phyloP scores from a whole-genome alignment of 2,113 vertebrate species.

The Aegithalos caudatus region DNA sequence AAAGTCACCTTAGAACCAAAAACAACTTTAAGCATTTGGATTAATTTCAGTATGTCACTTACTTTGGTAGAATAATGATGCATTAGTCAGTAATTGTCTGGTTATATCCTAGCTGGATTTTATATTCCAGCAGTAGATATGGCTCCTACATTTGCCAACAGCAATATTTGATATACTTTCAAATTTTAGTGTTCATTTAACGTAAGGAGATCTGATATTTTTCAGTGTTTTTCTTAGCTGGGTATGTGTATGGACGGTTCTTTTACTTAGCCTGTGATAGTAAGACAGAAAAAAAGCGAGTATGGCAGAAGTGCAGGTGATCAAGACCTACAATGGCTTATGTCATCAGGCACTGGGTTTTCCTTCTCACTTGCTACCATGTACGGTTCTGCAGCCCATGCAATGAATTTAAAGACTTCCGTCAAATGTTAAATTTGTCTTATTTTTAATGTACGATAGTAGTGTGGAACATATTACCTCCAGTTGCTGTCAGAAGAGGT shows the following conservation, averaged over 20 bases:
- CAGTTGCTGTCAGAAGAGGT: conserved; percentile 15
- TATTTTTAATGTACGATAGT: background rate
- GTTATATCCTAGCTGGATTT: background rate
- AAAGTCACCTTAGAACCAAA: background rate
- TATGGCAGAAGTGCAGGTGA: background rate
- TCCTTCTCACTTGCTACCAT: background rate
- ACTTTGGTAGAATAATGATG: background rate
- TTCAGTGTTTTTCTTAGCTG: background rate
- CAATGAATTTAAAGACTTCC: background rate
- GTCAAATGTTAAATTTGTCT: background rate
- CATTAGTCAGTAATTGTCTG: background rate
- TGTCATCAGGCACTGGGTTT: background rate
- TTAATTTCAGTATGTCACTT: background rate
- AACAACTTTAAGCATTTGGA: background rate
- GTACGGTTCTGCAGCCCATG: background rate
- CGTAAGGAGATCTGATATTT: background rate
- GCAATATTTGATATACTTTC: background rate
- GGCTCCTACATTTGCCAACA: background rate
- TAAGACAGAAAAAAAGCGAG: background rate
- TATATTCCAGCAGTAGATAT: background rate
- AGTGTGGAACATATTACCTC: background rate
- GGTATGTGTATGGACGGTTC: background rate
- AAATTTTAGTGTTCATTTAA: background rate
- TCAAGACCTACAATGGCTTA: background rate
- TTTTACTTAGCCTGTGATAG: background rate